Base-by-base conservation (phyloP, 2,113 vertebrate genomes). In the Oxygymnocypris stewartii region DNA sequence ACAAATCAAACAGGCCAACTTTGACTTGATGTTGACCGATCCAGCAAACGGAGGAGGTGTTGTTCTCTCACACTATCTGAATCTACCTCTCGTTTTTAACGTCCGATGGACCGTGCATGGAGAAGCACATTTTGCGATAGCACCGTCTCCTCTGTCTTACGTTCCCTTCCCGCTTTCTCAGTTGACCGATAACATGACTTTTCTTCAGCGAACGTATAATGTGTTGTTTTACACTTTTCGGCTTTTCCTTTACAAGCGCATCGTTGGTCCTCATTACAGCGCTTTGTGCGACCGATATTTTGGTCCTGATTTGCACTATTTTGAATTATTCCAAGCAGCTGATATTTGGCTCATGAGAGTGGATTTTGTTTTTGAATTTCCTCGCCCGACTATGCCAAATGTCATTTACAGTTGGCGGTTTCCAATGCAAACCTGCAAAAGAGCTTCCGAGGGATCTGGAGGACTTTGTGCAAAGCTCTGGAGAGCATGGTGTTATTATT, bases 311-410 rank as follows among this genome's bases (percentile, higher is more conserved):
- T 16, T 65, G n/a, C 79, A 93, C 8, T 93, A 89, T 37, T 42
- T 92, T 2, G 82, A 91, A 13, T 74, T 95, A 18, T 63, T 90
- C 44, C 87, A 90, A 37, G 87, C 84, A 12, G 94, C 95, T 10
- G 94, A 96, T 57, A 84, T 95, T 1, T 95, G 94, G 92, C 91
- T 96, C 3, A 95, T 95, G 94, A 93, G 92, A 87, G 90, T 82
- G 2, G 93, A 96, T 85, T 95, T 95, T 91, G 94, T 95, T 6
- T 94, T 96, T 78, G 95, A 95, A 87, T 95, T 91, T 76, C 94
- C 95, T 42, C 92, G 93, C 0, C 95, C 94, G 8, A 94, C 93
- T 11, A 94, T 95, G 94, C 94, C 94, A 1, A 95, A 95, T 77
- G 14, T 91, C 8, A 69, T 94, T 44, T 92, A 95, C 51, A 90